phyloP scores from a whole-genome alignment of 1,140 invertebrate genomes.

The Branchinecta lindahli region DNA sequence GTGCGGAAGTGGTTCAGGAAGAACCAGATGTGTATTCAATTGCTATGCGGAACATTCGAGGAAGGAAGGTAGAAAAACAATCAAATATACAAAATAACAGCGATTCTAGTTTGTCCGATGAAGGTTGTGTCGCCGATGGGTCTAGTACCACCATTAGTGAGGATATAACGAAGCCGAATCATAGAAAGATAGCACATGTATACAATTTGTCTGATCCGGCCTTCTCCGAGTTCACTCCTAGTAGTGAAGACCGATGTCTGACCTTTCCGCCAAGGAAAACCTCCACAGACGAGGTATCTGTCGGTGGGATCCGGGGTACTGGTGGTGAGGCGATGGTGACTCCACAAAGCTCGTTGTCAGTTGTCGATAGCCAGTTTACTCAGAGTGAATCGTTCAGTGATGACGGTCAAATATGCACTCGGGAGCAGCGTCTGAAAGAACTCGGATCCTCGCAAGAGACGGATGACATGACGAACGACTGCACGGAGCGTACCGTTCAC shows the following conservation, averaged over 20 bases:
- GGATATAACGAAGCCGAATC: not conserved
- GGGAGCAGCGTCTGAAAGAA: not conserved
- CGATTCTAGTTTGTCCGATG: slow-evolving; percentile 19
- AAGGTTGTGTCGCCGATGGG: slow-evolving; percentile 17
- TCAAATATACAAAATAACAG: not conserved
- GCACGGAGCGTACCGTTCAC: not conserved
- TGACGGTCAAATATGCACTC: not conserved
- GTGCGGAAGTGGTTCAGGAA: not conserved
- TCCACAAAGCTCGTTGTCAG: not conserved
- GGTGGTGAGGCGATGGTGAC: slow-evolving; percentile 35
- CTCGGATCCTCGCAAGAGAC: not conserved
- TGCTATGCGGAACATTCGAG: not conserved
- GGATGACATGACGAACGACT: not conserved
- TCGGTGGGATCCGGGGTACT: slow-evolving; percentile 42
- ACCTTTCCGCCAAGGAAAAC: slow-evolving; percentile 19
- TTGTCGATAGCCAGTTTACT: too few relatives aligned
- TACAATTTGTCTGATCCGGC: not conserved
- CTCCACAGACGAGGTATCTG: slow-evolving; percentile 27
- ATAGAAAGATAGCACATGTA: slow-evolving; percentile 5
- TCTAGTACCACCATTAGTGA: not conserved
- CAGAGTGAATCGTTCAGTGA: not conserved
- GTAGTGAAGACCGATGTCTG: slow-evolving; percentile 13
- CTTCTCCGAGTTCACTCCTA: slow-evolving; percentile 24
- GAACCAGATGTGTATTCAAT: not conserved
- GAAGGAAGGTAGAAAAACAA: not conserved